These are phyloP conservation scores for Meganola albula DNA, from an alignment of 2,888 invertebrate genomes.

Conservation along the genomic window DNA sequence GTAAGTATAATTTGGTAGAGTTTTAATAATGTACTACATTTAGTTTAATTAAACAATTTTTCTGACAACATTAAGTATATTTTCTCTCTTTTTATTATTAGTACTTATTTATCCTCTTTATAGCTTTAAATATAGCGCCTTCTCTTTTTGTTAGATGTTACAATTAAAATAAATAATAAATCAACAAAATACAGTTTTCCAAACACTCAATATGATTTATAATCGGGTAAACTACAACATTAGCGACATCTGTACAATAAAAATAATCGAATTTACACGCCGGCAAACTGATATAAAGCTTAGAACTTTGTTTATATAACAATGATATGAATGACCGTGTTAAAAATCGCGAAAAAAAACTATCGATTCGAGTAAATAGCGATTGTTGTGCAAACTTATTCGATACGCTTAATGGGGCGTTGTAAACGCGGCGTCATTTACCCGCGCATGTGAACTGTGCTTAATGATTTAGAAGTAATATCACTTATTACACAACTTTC, in stretches of 20 bases:
- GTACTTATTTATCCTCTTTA: no score
- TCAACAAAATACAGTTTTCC: slow-evolving; percentile 22
- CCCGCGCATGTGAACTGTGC: slow-evolving; percentile 63
- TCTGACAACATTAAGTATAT: no score
- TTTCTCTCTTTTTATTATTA: no score
- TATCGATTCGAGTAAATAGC: slow-evolving; percentile 68
- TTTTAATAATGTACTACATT: no score
- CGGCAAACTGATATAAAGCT: slow-evolving; percentile 47
- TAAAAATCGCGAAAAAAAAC: slow-evolving; percentile 67
- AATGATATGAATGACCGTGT: slow-evolving; percentile 55
- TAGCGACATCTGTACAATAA: slow-evolving; percentile 62
- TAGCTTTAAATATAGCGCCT: no score
- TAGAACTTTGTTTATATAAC: slow-evolving; percentile 43
- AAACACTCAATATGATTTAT: slow-evolving; percentile 54
- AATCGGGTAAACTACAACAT: slow-evolving; percentile 47
- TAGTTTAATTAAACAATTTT: no score
- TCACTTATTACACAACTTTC: slow-evolving; percentile 4
- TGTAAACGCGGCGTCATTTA: slow-evolving; percentile 55
- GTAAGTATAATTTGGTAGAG: no score
- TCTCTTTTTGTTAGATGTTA: no score
- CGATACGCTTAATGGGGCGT: slow-evolving; percentile 72
- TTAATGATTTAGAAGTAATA: slow-evolving; percentile 68
- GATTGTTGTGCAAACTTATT: slow-evolving; percentile 75
- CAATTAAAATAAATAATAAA: slow-evolving; percentile 11
- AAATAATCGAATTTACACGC: slow-evolving; percentile 74